Percentiles rank a stretch among this genome's conserved stretches.
Conservation (phyloP, 1,140 invertebrate genomes). For the Microvelia longipes region DNA sequence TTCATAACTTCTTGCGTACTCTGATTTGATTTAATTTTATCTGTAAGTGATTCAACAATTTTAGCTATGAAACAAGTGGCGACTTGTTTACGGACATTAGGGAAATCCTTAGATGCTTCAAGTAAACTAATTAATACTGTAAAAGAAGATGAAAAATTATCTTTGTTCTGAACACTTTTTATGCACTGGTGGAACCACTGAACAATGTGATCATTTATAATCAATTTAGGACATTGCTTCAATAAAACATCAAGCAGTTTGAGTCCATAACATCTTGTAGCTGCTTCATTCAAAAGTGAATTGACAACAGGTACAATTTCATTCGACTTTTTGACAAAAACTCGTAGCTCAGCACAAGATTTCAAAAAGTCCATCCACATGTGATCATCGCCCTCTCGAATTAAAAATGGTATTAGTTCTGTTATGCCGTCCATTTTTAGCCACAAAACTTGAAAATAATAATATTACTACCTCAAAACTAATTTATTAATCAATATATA, state of each 20-base stretch:
- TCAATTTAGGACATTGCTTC: background rate
- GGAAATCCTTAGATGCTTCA: too few relatives aligned
- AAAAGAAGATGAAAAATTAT: too few relatives aligned
- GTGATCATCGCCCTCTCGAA: background rate
- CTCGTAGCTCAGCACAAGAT: background rate
- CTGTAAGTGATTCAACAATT: too few relatives aligned
- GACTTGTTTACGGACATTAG: too few relatives aligned
- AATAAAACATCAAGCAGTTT: background rate
- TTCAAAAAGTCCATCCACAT: background rate
- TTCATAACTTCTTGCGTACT: too few relatives aligned
- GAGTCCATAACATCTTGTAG: background rate
- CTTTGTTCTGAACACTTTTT: too few relatives aligned
- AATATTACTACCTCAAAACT: too few relatives aligned
- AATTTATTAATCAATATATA: too few relatives aligned
- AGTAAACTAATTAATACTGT: too few relatives aligned
- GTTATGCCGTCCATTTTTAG: background rate
- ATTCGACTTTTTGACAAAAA: background rate
- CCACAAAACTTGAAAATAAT: too few relatives aligned
- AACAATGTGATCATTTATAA: background rate
- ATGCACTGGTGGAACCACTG: background rate
- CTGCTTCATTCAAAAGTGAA: background rate
- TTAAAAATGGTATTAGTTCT: background rate
- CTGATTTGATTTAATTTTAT: too few relatives aligned
- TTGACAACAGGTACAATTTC: background rate
- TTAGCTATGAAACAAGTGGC: too few relatives aligned